Evolutionary conservation across 2,888 invertebrate species (phyloP), one percentile per base, ranked within the genome.

Genomic region (Philereme transversata): DNA sequence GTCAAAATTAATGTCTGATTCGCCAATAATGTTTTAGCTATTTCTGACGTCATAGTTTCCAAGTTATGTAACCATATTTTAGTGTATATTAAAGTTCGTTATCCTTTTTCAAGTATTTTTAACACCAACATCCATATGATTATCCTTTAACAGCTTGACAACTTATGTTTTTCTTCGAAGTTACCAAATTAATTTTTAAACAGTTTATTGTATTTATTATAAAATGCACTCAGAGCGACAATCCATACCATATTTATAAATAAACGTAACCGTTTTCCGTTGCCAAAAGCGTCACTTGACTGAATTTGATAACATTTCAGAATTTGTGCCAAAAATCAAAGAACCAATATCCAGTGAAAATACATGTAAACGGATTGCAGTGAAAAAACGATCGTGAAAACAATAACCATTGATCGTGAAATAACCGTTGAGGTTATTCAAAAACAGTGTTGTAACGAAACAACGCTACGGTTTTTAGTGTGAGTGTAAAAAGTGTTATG

Each of bases 251-350:
- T 67, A 66, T 63, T 54, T 66, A 57, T 70, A 68, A 62, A 64
- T 57, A 67, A 40, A 53, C 55, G 51, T 50, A 50, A 44, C 53
- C 4, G 44, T 55, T 57, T 51, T 44, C 34, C 51, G 40, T 55
- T 77, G 76, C 78, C 79, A 78, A 78, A 65, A 71, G 62, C 74
- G 68, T 72, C 77, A 70, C 60, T 64, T 61, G 65, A 67, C 67
- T 62, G 63, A 63, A 70, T 68, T 61, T 64, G 68, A 72, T 74
- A 62, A 64, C 45, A 40, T 67, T 67, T 48, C 65, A 69, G 67
- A 51, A 48, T 43, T 54, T 56, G 53, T 57, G 67, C 63, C 63
- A 69, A 67, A 58, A 60, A 57, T 48, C 47, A 36, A 38, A 50
- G 8, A 22, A 22, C 22, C 22, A 22, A 54, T 57, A 58, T 11